Conservation (phyloP, 2,113 vertebrate species). For the Climacteris rufus region DNA sequence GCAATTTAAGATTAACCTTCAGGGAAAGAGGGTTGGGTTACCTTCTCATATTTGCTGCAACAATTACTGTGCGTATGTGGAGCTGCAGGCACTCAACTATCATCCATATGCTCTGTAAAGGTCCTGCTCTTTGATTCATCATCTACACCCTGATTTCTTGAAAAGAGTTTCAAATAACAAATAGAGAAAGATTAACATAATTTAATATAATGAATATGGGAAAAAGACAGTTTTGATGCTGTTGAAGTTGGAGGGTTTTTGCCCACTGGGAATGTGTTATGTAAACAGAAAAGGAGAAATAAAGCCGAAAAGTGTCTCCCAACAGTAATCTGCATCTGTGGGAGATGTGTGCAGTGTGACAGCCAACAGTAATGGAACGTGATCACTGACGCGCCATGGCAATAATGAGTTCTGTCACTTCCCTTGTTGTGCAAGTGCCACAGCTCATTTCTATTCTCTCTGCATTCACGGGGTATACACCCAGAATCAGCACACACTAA, state of each 20-base stretch:
- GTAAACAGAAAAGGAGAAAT: slow-evolving; percentile 5
- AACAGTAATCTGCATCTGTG: background rate
- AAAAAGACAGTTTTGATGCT: background rate
- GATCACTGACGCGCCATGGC: background rate
- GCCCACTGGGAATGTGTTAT: background rate
- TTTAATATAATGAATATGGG: background rate
- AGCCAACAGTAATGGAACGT: background rate
- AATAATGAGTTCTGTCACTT: slow-evolving; percentile 45
- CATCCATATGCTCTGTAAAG: background rate
- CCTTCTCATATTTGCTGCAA: background rate
- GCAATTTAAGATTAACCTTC: background rate
- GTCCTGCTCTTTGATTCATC: background rate
- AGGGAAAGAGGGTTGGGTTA: background rate
- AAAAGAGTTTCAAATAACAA: background rate
- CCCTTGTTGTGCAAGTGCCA: background rate
- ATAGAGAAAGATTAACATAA: background rate
- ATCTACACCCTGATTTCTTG: background rate
- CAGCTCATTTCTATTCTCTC: background rate
- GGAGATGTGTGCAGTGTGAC: background rate
- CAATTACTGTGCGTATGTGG: background rate
- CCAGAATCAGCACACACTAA: background rate
- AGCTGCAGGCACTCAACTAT: background rate
- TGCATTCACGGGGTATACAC: background rate
- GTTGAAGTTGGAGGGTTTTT: background rate
- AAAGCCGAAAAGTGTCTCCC: background rate